Evolutionary conservation across 2,888 invertebrate species (phyloP).

Genomic region (Sarcophaga variegata): DNA sequence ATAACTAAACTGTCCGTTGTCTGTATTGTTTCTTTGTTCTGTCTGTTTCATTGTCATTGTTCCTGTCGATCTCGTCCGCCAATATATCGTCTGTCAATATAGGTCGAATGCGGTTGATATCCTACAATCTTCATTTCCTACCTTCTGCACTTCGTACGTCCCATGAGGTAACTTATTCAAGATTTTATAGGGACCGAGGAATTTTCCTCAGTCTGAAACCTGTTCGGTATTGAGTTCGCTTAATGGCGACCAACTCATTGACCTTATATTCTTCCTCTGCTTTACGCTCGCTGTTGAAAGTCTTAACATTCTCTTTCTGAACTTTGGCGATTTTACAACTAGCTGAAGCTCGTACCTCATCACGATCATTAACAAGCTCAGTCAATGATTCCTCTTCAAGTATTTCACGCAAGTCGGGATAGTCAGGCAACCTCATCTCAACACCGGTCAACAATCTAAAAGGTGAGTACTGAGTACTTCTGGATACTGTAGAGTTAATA

Average conservation of each 20-base stretch:
- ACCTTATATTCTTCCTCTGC: background rate
- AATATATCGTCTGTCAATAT: no score
- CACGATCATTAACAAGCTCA: background rate
- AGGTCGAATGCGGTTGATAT: no score
- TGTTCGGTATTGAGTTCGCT: constrained; percentile 51
- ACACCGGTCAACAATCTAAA: constrained; percentile 24
- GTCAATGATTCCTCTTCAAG: background rate
- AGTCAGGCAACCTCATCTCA: constrained; percentile 20
- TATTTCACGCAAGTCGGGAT: constrained; percentile 8
- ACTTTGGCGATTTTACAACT: constrained; percentile 16
- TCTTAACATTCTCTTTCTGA: constrained; percentile 14
- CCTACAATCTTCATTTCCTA: background rate
- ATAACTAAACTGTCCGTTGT: no score
- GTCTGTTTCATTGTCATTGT: no score
- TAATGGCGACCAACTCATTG: constrained; percentile 57
- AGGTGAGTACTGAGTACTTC: constrained; percentile 6
- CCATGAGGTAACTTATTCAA: constrained; percentile 3
- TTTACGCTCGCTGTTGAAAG: constrained; percentile 9
- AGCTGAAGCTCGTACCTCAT: background rate
- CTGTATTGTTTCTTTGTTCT: no score
- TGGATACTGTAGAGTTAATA: constrained; percentile 3
- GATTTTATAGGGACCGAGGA: no score
- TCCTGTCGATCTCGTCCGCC: no score
- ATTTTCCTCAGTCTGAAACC: background rate
- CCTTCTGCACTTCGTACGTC: background rate